Evolutionary conservation across 2,797 vertebrate genomes (phyloP).

Genomic region (Telmatherina bonti): DNA sequence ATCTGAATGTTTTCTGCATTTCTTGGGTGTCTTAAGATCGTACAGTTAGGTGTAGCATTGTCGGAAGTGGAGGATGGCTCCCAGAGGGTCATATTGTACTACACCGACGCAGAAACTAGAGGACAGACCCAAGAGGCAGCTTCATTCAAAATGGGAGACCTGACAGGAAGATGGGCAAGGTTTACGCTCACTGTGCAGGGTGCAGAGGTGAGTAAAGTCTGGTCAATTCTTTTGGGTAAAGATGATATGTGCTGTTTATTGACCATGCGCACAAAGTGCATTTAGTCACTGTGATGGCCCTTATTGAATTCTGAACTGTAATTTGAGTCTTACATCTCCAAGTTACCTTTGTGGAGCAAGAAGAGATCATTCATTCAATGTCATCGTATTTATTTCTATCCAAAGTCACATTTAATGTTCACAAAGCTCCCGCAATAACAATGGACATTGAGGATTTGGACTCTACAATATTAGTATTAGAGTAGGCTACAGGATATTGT

Average conservation of each 20-base stretch:
- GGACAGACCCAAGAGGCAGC: conserved; percentile 87
- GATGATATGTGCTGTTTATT: background rate
- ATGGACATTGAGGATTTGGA: too few species aligned
- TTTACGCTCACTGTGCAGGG: conserved; percentile 89
- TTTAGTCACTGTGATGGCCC: too few species aligned
- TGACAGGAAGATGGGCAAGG: conserved; percentile 91
- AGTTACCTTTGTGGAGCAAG: too few species aligned
- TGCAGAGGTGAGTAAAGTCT: conserved; percentile 66
- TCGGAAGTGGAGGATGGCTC: conserved; percentile 87
- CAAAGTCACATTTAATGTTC: too few species aligned
- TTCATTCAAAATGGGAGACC: conserved; percentile 90
- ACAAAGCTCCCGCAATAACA: too few species aligned
- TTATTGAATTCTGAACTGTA: too few species aligned
- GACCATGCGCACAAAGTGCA: background rate
- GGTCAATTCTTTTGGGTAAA: background rate
- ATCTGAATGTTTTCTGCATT: background rate
- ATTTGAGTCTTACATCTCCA: too few species aligned
- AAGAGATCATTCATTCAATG: too few species aligned
- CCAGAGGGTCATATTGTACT: conserved; percentile 91
- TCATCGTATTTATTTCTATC: too few species aligned
- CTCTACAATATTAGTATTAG: too few species aligned
- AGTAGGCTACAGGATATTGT: too few species aligned
- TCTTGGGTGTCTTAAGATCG: conserved; percentile 67
- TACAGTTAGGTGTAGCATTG: conserved; percentile 90
- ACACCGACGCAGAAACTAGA: conserved; percentile 86